Evolutionary conservation across 30 jellyfish, hydroid and myxozoan species (phyloP).

Genomic region (Aurelia aurita): DNA sequence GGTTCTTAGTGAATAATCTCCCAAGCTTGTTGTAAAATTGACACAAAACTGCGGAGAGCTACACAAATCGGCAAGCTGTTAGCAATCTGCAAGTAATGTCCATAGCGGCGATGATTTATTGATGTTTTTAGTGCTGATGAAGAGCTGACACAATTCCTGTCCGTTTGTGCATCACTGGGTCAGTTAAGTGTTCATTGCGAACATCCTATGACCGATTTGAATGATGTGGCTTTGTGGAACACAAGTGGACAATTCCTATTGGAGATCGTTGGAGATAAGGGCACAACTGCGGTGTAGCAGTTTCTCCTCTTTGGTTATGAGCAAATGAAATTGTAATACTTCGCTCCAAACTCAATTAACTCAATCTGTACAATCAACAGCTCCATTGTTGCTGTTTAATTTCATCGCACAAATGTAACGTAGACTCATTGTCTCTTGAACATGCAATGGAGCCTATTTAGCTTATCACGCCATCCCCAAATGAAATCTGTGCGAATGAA

Average conservation of each 20-base stretch:
- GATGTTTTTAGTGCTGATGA: background rate
- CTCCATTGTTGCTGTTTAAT: background rate
- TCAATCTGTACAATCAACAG: constrained; percentile 2
- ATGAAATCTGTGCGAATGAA: constrained; percentile 25
- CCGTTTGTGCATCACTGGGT: constrained; percentile 61
- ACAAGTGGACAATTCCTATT: constrained; percentile 25
- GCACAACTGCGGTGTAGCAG: constrained; percentile 13
- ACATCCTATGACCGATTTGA: constrained; percentile 27
- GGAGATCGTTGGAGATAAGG: constrained; percentile 40
- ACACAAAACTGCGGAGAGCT: no score
- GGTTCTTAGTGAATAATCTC: no score
- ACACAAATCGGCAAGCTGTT: no score
- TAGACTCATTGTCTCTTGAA: constrained; percentile 1
- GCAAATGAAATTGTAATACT: constrained; percentile 17
- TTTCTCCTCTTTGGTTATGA: constrained; percentile 16
- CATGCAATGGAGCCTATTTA: constrained; percentile 56
- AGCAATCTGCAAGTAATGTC: background rate
- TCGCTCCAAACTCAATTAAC: constrained; percentile 35
- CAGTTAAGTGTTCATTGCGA: constrained; percentile 30
- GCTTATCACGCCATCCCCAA: constrained; percentile 54
- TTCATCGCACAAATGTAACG: constrained; percentile 2
- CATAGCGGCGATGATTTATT: background rate
- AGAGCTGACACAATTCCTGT: constrained; percentile 53
- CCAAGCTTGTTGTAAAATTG: no score
- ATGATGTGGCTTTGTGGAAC: constrained; percentile 74